Base-by-base conservation (phyloP, 2,113 vertebrate genomes). In the Amphiprion percula region DNA sequence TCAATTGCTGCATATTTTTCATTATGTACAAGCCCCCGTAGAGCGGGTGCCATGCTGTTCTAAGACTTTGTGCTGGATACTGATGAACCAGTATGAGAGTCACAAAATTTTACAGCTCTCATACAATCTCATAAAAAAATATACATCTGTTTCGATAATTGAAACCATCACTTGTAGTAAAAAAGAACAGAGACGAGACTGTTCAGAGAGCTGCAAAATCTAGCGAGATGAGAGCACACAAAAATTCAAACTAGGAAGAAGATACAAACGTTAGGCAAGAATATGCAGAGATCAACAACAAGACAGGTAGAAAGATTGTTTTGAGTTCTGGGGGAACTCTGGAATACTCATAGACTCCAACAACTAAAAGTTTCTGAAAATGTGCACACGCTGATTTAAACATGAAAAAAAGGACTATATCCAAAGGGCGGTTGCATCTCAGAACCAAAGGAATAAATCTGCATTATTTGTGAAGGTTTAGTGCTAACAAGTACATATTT, bases 1-100 rank as follows among this genome's bases (percentile, higher is more conserved):
- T 81, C 70, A 79, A 66, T 65, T 12, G 4, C 61, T 23, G 74
- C 75, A 67, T 85, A 79, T 83, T 87, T 87, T 65, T 73, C 70
- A 79, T 77, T 68, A 86, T 46, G 63, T 33, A n/a, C 26, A 1
- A 76, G 75, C 41, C 74, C 72, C 69, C 33, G 62, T 1, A 65
- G 81, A 75, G 82, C 41, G 4, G 69, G 12, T 50, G 33, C 58
- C 47, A 30, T 12, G 71, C 63, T 68, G 44, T 23, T 74, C 47
- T 67, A 30, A 67, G 33, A 58, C 56, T 1, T 14, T 28, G 78
- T 0, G 63, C 62, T 4, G 61, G 63, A 49, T 73, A 54, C 73
- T 63, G 79, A 84, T 69, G 52, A 79, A 70, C n/a, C 28, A 33
- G 47, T 26, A 17, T 2, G 28, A 73, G 47, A 21, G 71, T 23